phyloP scores from a whole-genome alignment of 2,888 invertebrate genomes.

The Diarsia dahlii region DNA sequence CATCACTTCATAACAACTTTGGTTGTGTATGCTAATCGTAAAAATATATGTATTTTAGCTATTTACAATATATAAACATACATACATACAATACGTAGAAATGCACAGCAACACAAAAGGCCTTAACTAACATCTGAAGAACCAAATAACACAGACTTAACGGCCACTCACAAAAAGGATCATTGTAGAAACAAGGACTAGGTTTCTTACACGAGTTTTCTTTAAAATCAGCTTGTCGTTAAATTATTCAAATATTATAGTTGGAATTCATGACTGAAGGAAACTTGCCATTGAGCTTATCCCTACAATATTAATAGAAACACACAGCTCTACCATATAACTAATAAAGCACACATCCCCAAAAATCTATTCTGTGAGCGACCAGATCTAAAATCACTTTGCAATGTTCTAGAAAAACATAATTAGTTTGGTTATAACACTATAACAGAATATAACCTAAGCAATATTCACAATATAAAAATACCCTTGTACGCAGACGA shows the following conservation, averaged over 20 bases:
- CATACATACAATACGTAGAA: constrained; percentile 91
- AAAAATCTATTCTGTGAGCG: constrained; percentile 83
- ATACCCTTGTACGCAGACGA: constrained; percentile 88
- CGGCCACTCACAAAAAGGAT: constrained; percentile 86
- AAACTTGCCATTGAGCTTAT: constrained; percentile 67
- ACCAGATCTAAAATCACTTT: constrained; percentile 84
- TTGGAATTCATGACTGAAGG: constrained; percentile 41
- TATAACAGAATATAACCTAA: constrained; percentile 83
- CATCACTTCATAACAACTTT: constrained; percentile 91
- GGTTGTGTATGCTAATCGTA: constrained; percentile 91
- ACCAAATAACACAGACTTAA: constrained; percentile 90
- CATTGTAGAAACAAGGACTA: constrained; percentile 79
- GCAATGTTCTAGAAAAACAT: constrained; percentile 86
- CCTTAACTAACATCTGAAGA: constrained; percentile 87
- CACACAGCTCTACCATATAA: constrained; percentile 58
- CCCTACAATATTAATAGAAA: constrained; percentile 65
- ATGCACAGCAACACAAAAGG: constrained; percentile 90
- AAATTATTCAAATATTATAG: constrained; percentile 39
- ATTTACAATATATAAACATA: constrained; percentile 90
- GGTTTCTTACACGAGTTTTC: constrained; percentile 63
- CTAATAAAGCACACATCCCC: constrained; percentile 67
- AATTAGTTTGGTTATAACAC: constrained; percentile 83
- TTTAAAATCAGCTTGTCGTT: constrained; percentile 22
- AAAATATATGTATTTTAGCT: constrained; percentile 90
- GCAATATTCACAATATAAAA: constrained; percentile 84